Evolutionary conservation across 2,797 vertebrate species (phyloP).

Genomic region (Esox masquinongy): DNA sequence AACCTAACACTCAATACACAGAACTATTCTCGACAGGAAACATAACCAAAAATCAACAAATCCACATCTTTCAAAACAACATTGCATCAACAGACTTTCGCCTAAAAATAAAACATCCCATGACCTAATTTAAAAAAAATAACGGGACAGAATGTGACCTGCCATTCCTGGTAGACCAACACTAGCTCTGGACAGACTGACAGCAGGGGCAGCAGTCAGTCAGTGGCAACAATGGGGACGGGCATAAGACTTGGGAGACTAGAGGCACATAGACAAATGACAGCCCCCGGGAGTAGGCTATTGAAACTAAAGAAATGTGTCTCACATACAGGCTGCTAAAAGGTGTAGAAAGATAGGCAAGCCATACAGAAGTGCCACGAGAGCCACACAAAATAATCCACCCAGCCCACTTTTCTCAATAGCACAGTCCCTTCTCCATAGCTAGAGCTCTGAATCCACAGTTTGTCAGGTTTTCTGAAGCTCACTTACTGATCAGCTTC

Average conservation of each 20-base stretch:
- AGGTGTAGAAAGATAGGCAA: neutral
- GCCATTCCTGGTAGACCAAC: neutral
- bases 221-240: neutral
- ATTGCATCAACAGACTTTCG: neutral
- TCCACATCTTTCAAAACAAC: slow-evolving; percentile 2
- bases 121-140: neutral
- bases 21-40: neutral
- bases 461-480: neutral
- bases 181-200: neutral
- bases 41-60: neutral
- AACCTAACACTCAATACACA: too few relatives aligned
- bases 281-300: neutral
- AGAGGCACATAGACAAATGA: neutral
- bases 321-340: neutral
- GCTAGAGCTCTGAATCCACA: neutral
- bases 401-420: neutral
- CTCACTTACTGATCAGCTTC: too few relatives aligned
- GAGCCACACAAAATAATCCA: neutral
- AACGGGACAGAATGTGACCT: neutral
- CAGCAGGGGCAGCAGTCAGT: neutral
- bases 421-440: neutral
- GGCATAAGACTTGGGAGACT: neutral
- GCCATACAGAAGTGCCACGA: neutral
- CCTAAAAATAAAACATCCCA: neutral
- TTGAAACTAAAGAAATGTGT: neutral